These are phyloP conservation scores for Garra rufa DNA, from an alignment of 2,113 vertebrate genomes.

Conservation along the genomic window DNA sequence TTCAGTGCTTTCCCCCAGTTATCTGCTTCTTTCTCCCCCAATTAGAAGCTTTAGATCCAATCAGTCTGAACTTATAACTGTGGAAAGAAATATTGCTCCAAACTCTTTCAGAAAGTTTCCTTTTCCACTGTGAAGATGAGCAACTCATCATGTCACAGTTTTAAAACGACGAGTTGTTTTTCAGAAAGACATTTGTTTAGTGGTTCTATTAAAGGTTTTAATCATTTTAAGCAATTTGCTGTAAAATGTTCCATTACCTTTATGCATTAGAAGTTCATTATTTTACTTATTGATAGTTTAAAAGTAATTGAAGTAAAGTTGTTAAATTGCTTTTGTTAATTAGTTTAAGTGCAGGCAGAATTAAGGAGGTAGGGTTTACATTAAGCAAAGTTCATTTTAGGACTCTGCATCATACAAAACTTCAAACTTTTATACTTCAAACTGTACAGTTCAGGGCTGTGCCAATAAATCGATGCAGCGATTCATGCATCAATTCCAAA, in stretches of 20 bases:
- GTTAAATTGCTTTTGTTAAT: conserved; percentile 9
- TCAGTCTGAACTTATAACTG: conserved; percentile 61
- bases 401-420: neutral
- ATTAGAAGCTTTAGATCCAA: conserved; percentile 64
- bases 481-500: no score
- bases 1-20: conserved; percentile 18
- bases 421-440: neutral
- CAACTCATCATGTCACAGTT: neutral
- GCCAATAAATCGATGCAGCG: no score
- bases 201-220: conserved; percentile 6
- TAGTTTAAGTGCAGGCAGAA: neutral
- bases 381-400: neutral
- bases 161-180: neutral
- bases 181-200: neutral
- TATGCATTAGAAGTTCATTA: conserved; percentile 14
- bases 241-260: conserved; percentile 33
- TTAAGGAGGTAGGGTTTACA: neutral
- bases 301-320: neutral
- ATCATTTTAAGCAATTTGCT: neutral
- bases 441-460: neutral
- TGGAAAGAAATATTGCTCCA: neutral
- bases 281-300: conserved; percentile 14
- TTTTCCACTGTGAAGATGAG: neutral
- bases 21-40: conserved; percentile 46
- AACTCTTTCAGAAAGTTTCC: conserved; percentile 26